Conservation (phyloP, 2,113 vertebrate genomes). For the Paratilapia polleni region DNA sequence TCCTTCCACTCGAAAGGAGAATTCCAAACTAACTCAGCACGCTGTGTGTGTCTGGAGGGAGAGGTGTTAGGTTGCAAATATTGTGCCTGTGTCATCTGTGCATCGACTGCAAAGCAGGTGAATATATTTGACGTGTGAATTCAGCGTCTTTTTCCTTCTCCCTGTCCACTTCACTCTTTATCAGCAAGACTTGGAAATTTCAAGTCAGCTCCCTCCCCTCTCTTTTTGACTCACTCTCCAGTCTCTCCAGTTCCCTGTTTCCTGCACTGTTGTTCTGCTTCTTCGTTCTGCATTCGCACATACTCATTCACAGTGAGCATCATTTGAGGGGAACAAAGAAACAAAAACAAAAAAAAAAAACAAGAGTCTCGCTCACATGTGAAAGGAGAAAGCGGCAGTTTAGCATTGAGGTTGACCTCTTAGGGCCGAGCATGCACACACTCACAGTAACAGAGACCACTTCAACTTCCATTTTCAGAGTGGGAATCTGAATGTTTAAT, state of each 20-base stretch:
- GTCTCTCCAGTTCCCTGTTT: neutral
- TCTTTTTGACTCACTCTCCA: neutral
- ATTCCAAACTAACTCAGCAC: neutral
- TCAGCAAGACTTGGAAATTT: constrained; percentile 23
- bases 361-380: neutral
- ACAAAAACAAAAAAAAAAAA: too few species aligned
- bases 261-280: neutral
- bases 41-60: neutral
- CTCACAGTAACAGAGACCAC: constrained; percentile 22
- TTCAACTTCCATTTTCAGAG: constrained; percentile 70
- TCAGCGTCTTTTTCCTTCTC: neutral
- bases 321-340: neutral
- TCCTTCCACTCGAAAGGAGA: neutral
- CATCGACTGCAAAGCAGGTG: neutral
- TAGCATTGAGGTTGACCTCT: neutral
- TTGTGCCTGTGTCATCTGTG: neutral
- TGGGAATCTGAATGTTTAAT: constrained; percentile 77
- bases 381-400: neutral
- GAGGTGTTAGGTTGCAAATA: neutral
- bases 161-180: neutral
- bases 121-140: constrained; percentile 4
- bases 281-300: neutral
- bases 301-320: neutral
- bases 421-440: neutral
- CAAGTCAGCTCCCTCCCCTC: constrained; percentile 5